Base-by-base conservation (phyloP, 1,140 invertebrate genomes). In the Latrodectus geometricus region DNA sequence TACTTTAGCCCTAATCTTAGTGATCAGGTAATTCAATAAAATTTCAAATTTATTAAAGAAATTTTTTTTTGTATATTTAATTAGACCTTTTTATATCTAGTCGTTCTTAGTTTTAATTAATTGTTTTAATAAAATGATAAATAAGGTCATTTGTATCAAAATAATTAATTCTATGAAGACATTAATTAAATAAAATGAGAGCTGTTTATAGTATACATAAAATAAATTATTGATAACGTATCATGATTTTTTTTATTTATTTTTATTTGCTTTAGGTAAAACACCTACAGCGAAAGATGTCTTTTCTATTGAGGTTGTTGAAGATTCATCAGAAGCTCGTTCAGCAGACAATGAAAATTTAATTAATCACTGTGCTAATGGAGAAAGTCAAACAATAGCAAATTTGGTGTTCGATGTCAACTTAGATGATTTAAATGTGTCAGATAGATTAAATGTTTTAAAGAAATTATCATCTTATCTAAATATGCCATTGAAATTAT, bases 241-340 rank as follows among this genome's bases (percentile, higher is more conserved):
- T 61, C 17, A 61, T 61, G 54, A 8, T 61, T 61, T 61, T 61
- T 61, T 11, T 14, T 9, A 2, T 17, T 61, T 61, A 14, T 61
- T 61, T 61, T 61, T 14, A 48, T 68, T 68, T 69, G 9, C 76
- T 75, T 9, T 50, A 86, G 83, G 20, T 87, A 49, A 91, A 91
- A 65, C 89, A 90, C 54, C 90, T 89, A 48, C 89, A 90, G 91
- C 92, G 35, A 92, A 92, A 88, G 93, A 93, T 89, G 90, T 91
- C 21, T 93, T 94, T 89, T 91, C 92, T 76, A 90, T 95, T 61
- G 92, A 94, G 89, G 93, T 94, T 8, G 80, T 92, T 4, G 88
- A 88, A 1, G 88, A 87, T 54, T 76, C 82, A 12, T 23, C 76
- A 15, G 87, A 79, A 48, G 12, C 66, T 7, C 54, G 74, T 50